phyloP scores from a whole-genome alignment of 2,888 invertebrate genomes.

The Nephrotoma flavescens region DNA sequence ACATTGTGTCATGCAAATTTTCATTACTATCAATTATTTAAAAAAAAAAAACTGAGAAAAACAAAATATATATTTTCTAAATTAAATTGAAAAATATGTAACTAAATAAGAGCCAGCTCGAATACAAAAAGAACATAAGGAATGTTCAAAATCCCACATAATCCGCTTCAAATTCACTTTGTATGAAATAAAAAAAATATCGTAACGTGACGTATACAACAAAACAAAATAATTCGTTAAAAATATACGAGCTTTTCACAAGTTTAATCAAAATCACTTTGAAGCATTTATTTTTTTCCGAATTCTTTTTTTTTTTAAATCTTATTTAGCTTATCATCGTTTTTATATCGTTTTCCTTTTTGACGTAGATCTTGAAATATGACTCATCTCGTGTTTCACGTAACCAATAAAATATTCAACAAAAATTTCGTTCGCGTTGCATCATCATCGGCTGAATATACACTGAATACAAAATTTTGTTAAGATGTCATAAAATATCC shows the following conservation, averaged over 20 bases:
- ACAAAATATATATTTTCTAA: neutral
- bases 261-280: neutral
- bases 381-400: neutral
- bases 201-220: neutral
- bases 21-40: neutral
- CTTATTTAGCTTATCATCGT: neutral
- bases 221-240: neutral
- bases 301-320: neutral
- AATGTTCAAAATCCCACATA: neutral
- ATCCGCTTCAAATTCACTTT: neutral
- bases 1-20: neutral
- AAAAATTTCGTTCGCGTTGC: neutral
- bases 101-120: neutral
- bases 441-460: neutral
- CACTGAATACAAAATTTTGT: neutral
- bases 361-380: neutral
- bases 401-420: neutral
- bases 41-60: no score
- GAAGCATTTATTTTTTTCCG: neutral
- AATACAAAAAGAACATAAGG: neutral
- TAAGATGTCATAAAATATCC: neutral
- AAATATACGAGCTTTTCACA: neutral
- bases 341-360: neutral
- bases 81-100: neutral
- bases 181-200: neutral